Percentiles rank a stretch among this genome's conserved stretches.
Conservation (phyloP, 1,140 invertebrate genomes). For the Aphidius ervi region DNA sequence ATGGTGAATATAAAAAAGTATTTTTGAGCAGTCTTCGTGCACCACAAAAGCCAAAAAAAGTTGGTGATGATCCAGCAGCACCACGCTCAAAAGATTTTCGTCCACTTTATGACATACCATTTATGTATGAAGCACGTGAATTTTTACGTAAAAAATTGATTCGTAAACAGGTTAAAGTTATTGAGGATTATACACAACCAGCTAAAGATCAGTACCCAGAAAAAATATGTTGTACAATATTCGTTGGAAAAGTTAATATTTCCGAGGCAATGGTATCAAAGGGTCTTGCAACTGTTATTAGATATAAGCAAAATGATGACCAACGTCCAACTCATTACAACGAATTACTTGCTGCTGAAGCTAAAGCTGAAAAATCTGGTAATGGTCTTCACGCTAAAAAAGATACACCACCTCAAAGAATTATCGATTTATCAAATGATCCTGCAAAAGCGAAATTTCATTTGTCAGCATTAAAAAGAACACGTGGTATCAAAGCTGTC, state of each 20-base stretch:
- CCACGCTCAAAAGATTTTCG: conserved; percentile 65
- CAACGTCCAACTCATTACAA: conserved; percentile 93
- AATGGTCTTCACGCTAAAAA: conserved; percentile 85
- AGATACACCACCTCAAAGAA: conserved; percentile 74
- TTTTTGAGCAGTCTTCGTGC: conserved; percentile 94
- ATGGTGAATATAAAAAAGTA: conserved; percentile 82
- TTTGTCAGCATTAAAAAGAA: conserved; percentile 84
- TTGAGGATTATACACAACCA: conserved; percentile 95
- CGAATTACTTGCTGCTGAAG: conserved; percentile 87
- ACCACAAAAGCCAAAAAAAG: conserved; percentile 64
- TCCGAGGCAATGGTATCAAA: conserved; percentile 91
- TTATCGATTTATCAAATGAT: conserved; percentile 86
- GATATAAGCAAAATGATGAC: conserved; percentile 93
- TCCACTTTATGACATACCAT: conserved; percentile 95
- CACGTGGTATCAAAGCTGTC: conserved; percentile 78
- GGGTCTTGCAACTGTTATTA: conserved; percentile 87
- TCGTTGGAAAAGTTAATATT: conserved; percentile 82
- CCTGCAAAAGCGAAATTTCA: conserved; percentile 81
- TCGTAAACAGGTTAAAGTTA: conserved; percentile 91
- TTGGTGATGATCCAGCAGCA: conserved; percentile 60
- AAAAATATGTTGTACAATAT: conserved; percentile 92
- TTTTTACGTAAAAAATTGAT: conserved; percentile 94
- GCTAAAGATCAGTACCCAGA: conserved; percentile 90
- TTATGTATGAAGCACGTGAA: conserved; percentile 97
- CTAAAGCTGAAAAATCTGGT: conserved; percentile 81